Conservation (phyloP, 2,113 vertebrate genomes). For the Elephas maximus region DNA sequence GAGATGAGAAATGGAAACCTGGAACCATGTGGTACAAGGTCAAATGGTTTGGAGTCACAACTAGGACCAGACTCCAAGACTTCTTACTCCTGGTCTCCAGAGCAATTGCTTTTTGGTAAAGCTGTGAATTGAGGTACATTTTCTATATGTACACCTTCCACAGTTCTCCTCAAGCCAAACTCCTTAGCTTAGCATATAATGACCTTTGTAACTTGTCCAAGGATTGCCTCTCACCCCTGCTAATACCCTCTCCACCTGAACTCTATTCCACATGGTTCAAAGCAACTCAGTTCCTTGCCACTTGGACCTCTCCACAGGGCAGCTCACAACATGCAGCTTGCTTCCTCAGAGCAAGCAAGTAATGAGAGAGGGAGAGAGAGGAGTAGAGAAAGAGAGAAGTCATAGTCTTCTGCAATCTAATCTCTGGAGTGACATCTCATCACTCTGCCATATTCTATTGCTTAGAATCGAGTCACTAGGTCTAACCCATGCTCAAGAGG, state of each 20-base stretch:
- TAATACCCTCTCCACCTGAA: not conserved
- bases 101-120: not conserved
- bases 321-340: not conserved
- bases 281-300: not conserved
- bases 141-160: not conserved
- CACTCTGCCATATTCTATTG: too few species aligned
- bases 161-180: not conserved
- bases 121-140: not conserved
- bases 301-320: not conserved
- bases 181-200: not conserved
- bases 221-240: not conserved
- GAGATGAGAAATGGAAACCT: not conserved
- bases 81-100: not conserved
- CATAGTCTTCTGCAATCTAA: too few species aligned
- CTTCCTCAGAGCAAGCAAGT: not conserved
- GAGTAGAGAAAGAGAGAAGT: not conserved
- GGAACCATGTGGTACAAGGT: accelerated
- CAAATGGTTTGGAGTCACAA: not conserved
- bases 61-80: not conserved
- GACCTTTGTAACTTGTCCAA: not conserved
- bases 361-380: not conserved
- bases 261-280: not conserved
- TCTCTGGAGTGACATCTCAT: too few species aligned
- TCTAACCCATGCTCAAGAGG: too few species aligned
- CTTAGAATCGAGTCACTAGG: too few species aligned